These are phyloP conservation scores for Donacobius atricapilla DNA, from an alignment of 2,113 vertebrate species.

Conservation along the genomic window DNA sequence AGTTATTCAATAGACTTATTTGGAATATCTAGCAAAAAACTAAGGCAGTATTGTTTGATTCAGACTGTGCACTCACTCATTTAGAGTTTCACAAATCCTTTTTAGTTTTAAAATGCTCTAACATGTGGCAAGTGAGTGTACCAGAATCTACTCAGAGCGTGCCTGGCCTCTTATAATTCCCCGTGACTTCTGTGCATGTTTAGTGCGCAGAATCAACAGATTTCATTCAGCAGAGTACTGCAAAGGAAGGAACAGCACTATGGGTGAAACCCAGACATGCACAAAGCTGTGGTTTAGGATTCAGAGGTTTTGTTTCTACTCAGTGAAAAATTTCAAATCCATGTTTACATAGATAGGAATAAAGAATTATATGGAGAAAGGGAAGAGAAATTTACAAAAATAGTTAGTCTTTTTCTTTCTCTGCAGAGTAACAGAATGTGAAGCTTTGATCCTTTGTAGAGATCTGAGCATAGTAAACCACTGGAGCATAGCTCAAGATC, in stretches of 20 bases:
- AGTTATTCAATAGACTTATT: not conserved
- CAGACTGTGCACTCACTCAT: not conserved
- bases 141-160: not conserved
- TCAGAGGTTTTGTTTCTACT: not conserved
- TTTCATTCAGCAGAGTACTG: not conserved
- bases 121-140: not conserved
- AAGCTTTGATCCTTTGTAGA: not conserved
- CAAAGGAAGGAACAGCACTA: not conserved
- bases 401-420: not conserved
- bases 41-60: not conserved
- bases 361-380: not conserved
- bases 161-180: not conserved
- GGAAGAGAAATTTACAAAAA: not conserved
- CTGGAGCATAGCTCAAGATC: not conserved
- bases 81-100: not conserved
- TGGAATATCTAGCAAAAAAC: not conserved
- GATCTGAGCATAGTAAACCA: not conserved
- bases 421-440: not conserved
- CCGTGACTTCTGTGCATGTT: rapidly evolving
- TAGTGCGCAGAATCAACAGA: not conserved
- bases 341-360: not conserved
- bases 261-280: not conserved
- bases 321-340: not conserved
- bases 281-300: not conserved
- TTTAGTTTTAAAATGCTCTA: not conserved